phyloP scores from a whole-genome alignment of 1,140 invertebrate species.

The Lordiphosa collinella region DNA sequence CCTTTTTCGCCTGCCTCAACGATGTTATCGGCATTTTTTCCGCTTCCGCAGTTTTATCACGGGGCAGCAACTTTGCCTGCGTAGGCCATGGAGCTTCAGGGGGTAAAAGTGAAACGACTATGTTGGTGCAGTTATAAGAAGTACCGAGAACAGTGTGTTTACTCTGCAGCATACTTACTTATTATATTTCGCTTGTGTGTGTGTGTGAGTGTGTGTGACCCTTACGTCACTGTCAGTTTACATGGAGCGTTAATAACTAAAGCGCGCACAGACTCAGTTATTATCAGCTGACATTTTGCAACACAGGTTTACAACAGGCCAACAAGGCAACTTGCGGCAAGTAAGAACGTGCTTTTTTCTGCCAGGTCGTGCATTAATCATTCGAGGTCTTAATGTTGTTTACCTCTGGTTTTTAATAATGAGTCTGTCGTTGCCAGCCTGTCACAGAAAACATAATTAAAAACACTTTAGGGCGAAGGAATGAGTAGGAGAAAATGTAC shows the following conservation, averaged over 20 bases:
- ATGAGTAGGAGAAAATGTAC: background rate
- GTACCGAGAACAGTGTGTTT: no score
- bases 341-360: background rate
- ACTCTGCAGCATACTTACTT: no score
- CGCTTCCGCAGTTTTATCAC: slow-evolving; percentile 74
- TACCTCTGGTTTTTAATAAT: slow-evolving; percentile 21
- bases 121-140: no score
- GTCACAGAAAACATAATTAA: slow-evolving; percentile 39
- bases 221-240: slow-evolving; percentile 14
- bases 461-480: slow-evolving; percentile 30
- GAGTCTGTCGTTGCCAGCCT: slow-evolving; percentile 29
- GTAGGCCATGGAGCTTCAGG: background rate
- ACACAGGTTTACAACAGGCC: background rate
- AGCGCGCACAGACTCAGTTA: background rate
- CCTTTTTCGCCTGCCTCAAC: slow-evolving; percentile 18
- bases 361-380: slow-evolving; percentile 9
- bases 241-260: slow-evolving; percentile 14
- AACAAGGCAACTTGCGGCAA: background rate
- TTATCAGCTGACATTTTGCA: slow-evolving; percentile 9
- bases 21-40: slow-evolving; percentile 71
- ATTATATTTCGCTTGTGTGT: no score
- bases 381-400: slow-evolving; percentile 3
- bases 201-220: background rate
- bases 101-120: background rate
- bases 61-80: slow-evolving; percentile 44